Percentiles rank a stretch among this genome's conserved stretches.
Conservation (phyloP, 2,113 vertebrate species). For the Pica pica region DNA sequence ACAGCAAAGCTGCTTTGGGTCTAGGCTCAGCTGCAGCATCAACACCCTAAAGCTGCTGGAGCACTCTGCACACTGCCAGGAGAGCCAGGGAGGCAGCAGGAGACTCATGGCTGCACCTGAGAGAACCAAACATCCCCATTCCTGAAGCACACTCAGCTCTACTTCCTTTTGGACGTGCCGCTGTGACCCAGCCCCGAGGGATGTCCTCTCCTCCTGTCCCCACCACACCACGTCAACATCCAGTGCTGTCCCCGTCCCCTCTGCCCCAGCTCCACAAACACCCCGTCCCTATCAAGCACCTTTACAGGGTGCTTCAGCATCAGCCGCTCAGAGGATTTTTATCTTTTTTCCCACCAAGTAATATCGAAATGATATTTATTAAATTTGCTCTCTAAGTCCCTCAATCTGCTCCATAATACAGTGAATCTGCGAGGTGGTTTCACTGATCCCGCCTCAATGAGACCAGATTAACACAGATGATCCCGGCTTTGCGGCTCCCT, state of each 20-base stretch:
- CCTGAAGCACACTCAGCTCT: neutral
- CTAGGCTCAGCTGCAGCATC: neutral
- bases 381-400: slow-evolving; percentile 64
- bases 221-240: accelerated
- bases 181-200: accelerated
- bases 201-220: neutral
- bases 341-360: neutral
- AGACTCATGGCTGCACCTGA: accelerated
- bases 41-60: neutral
- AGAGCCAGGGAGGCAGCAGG: neutral
- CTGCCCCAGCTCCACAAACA: neutral
- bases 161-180: accelerated
- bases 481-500: slow-evolving; percentile 55
- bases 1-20: neutral
- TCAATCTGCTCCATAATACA: slow-evolving; percentile 67
- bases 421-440: slow-evolving; percentile 54
- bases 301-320: neutral
- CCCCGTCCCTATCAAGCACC: accelerated
- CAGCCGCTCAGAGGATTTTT: neutral
- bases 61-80: accelerated
- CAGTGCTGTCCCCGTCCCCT: neutral
- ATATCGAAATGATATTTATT: slow-evolving; percentile 67
- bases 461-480: slow-evolving; percentile 67
- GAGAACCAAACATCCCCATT: neutral
- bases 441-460: slow-evolving; percentile 54